Percentiles rank a stretch among this genome's conserved stretches.
Evolutionary conservation across 2,797 vertebrate species (phyloP).

Genomic region (Acomys russatus): DNA sequence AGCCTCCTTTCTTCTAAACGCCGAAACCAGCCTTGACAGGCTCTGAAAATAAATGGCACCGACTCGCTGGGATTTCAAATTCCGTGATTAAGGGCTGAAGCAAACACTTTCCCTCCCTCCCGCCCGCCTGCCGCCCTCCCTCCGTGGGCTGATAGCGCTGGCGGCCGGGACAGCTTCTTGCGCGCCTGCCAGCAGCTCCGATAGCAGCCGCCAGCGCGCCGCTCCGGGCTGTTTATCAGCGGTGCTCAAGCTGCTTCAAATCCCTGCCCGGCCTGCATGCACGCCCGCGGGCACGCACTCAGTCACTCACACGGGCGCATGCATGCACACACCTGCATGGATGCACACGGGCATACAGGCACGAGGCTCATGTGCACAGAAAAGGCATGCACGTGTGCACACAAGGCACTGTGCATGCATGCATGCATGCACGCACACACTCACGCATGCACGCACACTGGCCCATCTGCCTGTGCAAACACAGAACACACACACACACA

Average conservation of each 20-base stretch:
- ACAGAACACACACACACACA: not conserved
- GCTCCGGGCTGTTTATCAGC: constrained; percentile 88
- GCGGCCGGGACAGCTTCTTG: constrained; percentile 84
- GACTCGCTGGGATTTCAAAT: constrained; percentile 87
- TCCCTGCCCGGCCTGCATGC: constrained; percentile 20
- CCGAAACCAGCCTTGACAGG: constrained; percentile 82
- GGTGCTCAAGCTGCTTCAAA: constrained; percentile 85
- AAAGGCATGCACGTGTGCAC: not conserved
- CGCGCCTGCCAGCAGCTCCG: constrained; percentile 87
- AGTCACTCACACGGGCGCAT: not conserved
- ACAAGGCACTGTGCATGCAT: not conserved
- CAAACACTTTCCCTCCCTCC: constrained; percentile 77
- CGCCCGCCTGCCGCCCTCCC: constrained; percentile 40
- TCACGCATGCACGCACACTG: not conserved
- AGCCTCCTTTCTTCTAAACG: constrained; percentile 83
- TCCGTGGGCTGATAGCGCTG: constrained; percentile 82
- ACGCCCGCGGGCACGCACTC: not conserved
- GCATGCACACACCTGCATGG: not conserved
- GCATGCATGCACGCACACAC: not conserved
- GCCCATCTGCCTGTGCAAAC: not conserved
- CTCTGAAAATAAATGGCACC: constrained; percentile 85
- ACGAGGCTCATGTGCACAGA: not conserved
- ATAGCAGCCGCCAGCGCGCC: constrained; percentile 83
- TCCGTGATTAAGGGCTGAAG: constrained; percentile 87
- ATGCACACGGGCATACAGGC: not conserved